These are phyloP conservation scores for Allophyes oxyacanthae DNA, from an alignment of 2,888 invertebrate genomes.

Conservation along the genomic window DNA sequence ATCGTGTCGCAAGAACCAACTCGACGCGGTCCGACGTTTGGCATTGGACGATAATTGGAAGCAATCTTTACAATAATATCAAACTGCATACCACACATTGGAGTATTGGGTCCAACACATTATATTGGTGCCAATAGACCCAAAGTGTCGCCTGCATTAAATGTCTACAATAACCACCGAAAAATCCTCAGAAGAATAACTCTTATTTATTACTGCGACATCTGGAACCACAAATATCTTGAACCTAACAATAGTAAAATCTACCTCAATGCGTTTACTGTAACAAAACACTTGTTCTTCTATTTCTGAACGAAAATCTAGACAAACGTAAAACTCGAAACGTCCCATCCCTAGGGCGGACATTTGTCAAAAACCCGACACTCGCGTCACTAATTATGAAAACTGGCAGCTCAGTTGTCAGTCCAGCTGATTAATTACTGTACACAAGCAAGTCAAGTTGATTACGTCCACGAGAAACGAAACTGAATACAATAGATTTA, in stretches of 20 bases:
- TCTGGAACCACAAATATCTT: too few species aligned
- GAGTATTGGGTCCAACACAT: too few species aligned
- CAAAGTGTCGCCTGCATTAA: too few species aligned
- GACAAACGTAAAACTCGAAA: slow-evolving; percentile 15
- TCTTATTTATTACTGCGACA: too few species aligned
- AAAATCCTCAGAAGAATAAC: too few species aligned
- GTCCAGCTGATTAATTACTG: slow-evolving; percentile 54
- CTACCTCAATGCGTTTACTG: slow-evolving; percentile 5
- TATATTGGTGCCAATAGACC: too few species aligned
- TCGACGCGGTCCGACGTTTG: too few species aligned
- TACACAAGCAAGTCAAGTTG: slow-evolving; percentile 42
- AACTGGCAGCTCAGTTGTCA: slow-evolving; percentile 51
- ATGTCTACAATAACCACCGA: too few species aligned
- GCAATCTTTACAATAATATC: too few species aligned
- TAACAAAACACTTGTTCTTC: not conserved
- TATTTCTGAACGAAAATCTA: slow-evolving; percentile 3
- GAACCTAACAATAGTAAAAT: not conserved
- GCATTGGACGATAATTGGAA: too few species aligned
- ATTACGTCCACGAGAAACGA: slow-evolving; percentile 14
- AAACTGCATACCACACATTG: too few species aligned
- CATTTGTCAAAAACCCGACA: slow-evolving; percentile 58
- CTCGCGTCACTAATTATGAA: slow-evolving; percentile 58
- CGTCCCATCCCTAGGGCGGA: slow-evolving; percentile 32
- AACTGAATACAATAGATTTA: slow-evolving; percentile 24
- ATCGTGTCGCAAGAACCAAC: too few species aligned